Evolutionary conservation across 2,888 invertebrate species (phyloP), one percentile per base, ranked within the genome.

Genomic region (Drosophila kambysellisi): DNA sequence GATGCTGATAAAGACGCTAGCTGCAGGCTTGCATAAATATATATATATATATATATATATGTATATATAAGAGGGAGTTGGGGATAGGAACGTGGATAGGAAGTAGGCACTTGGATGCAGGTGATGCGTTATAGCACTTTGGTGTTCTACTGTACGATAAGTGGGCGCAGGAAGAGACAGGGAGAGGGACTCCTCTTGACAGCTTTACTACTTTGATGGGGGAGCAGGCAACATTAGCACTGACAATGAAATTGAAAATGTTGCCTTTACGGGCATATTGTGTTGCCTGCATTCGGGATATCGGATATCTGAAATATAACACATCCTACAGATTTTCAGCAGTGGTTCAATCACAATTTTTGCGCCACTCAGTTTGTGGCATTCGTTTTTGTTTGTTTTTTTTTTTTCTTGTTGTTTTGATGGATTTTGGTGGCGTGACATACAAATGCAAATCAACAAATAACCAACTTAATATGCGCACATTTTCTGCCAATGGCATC

Each of bases 401-500:
- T 56, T 30, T 46, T 46, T 7, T 12, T 12, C 1, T 20, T 20
- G n/a, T 20, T 20, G n/a, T 50, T 57, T 46, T 29, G 9, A 43
- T 56, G 30, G 29, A 7, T 41, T 65, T 48, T 46, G 46, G 56
- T 43, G 54, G 35, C 29, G 17, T 37, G 30, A 12, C 39, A 35
- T 54, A 57, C 48, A 73, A 70, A 83, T 85, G 77, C 70, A 83
- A 83, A 88, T 85, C 83, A 75, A 71, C 85, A 82, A 85, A 88
- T 84, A 83, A 86, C 76, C 82, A 88, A 78, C 83, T 86, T 85
- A 82, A 87, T 87, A 82, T 84, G 84, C 62, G 84, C 60, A 74
- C 79, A 80, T 74, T 75, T 70, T 74, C 64, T 73, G 73, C 61
- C 74, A 82, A 64, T 30, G 30, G 46, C 65, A 66, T 39, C 9